phyloP scores from a whole-genome alignment of 2,888 invertebrate species.

The Scrobipalpa atriplicella region DNA sequence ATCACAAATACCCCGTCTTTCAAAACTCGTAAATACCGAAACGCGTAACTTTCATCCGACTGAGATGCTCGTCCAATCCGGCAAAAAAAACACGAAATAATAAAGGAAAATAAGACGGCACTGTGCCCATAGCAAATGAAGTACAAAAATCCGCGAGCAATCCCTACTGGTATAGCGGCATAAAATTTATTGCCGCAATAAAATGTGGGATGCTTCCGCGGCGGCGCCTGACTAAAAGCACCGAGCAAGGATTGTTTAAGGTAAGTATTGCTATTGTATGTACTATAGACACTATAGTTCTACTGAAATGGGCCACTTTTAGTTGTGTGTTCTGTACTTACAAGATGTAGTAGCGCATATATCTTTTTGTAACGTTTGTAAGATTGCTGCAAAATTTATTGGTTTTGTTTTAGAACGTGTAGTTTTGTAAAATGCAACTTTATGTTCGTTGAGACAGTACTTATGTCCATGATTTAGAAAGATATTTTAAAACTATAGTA shows the following conservation, averaged over 20 bases:
- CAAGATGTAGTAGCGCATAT: constrained; percentile 9
- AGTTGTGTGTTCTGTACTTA: constrained; percentile 22
- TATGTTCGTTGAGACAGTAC: too few species aligned
- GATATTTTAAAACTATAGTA: too few species aligned
- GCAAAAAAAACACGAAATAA: constrained; percentile 8
- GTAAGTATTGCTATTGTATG: constrained; percentile 35
- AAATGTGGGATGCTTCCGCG: constrained; percentile 74
- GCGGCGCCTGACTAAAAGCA: constrained; percentile 62
- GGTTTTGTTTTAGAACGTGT: neutral
- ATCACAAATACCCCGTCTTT: neutral
- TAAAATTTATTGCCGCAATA: constrained; percentile 80
- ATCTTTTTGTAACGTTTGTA: constrained; percentile 13
- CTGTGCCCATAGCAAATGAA: constrained; percentile 44
- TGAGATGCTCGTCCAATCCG: constrained; percentile 10
- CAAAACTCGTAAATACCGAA: constrained; percentile 4
- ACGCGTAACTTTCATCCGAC: neutral
- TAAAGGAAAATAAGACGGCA: constrained; percentile 42
- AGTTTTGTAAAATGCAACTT: neutral
- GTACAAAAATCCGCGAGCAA: constrained; percentile 76
- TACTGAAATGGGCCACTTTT: constrained; percentile 11
- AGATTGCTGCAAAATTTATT: neutral
- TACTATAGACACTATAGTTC: constrained; percentile 22
- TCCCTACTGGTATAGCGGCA: constrained; percentile 68
- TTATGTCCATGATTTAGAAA: too few species aligned
- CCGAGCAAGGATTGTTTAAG: constrained; percentile 47